Evolutionary conservation across 2,888 invertebrate species (phyloP).

Genomic region (Zhuqinia jingwanae): DNA sequence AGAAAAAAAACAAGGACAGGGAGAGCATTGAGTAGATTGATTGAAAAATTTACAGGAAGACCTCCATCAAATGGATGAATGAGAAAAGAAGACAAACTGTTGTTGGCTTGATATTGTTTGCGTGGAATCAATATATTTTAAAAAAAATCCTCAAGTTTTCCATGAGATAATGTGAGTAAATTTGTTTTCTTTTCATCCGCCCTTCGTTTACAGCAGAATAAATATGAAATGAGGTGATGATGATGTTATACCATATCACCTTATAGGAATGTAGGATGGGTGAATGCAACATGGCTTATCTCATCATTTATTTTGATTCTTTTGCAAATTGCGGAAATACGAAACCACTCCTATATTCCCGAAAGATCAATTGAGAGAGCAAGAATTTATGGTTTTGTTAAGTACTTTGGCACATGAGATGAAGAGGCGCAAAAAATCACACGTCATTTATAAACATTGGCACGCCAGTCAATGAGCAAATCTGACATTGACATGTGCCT

Average conservation of each 20-base stretch:
- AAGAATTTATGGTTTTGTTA: conserved; percentile 52
- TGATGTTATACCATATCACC: too few relatives aligned
- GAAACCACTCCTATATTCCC: conserved; percentile 48
- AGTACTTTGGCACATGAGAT: conserved; percentile 51
- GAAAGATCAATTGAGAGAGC: conserved; percentile 25
- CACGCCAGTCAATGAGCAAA: conserved; percentile 51
- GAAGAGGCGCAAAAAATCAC: conserved; percentile 37
- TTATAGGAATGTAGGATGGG: neutral
- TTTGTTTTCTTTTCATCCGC: neutral
- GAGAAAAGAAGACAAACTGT: neutral
- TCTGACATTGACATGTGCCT: conserved; percentile 65
- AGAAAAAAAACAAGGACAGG: too few relatives aligned
- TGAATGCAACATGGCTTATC: conserved; percentile 28
- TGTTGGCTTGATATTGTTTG: neutral
- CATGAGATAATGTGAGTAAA: neutral
- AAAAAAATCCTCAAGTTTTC: neutral
- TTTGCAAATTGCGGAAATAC: conserved; percentile 62
- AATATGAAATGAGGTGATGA: too few relatives aligned
- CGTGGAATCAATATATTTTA: neutral
- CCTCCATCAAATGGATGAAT: conserved; percentile 40
- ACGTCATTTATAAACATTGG: conserved; percentile 66
- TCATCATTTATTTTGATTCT: conserved; percentile 33
- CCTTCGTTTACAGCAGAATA: too few relatives aligned
- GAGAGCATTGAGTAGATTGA: conserved; percentile 39
- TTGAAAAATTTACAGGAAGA: conserved; percentile 50